Evolutionary conservation across 2,888 invertebrate species (phyloP), one percentile per base, ranked within the genome.

Genomic region (Sarcophaga carnaria): DNA sequence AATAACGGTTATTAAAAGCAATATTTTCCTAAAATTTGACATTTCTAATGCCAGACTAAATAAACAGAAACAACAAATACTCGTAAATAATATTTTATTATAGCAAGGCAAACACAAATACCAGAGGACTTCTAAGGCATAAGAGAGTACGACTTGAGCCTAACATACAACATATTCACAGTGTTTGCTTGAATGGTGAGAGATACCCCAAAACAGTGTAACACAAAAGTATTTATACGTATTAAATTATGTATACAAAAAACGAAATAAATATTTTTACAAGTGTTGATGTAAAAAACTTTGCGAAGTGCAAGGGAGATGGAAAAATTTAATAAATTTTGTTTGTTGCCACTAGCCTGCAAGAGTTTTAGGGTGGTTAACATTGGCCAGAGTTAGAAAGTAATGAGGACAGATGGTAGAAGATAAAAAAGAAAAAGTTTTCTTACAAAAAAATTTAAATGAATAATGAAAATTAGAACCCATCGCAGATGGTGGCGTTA

Each of bases 31-130:
- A 59, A 83, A 87, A 62, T 75, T 84, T 87, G 83, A 87, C 81
- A 84, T 81, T 84, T 84, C 83, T 81, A 84, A 87, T 64, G 14
- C 75, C 84, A 87, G 86, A 76, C 86, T 81, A 81, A 84, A 67
- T 71, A 84, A 84, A 80, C 84, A 84, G 75, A 74, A 59, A 12
- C 17, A 14, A 54, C 54, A 14, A 12, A 12, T 54, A 54, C 12
- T 54, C 54, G 17, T 54, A 54, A 75, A 76, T 80, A 84, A 71
- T 75, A 69, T 70, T 70, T 66, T 76, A 70, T 66, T 76, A 71
- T 66, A 37, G 27, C 22, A 47, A 22, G 14, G 54, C n/a, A 81
- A n/a, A 63, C 4, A 45, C 47, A 63, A 47, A 64, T 14, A 49
- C 45, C 14, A 62, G 14, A 45, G 66, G n/a, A 37, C 17, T 54